Base-by-base conservation (phyloP, 2,888 invertebrate genomes). In the Drosophila infuscata region DNA sequence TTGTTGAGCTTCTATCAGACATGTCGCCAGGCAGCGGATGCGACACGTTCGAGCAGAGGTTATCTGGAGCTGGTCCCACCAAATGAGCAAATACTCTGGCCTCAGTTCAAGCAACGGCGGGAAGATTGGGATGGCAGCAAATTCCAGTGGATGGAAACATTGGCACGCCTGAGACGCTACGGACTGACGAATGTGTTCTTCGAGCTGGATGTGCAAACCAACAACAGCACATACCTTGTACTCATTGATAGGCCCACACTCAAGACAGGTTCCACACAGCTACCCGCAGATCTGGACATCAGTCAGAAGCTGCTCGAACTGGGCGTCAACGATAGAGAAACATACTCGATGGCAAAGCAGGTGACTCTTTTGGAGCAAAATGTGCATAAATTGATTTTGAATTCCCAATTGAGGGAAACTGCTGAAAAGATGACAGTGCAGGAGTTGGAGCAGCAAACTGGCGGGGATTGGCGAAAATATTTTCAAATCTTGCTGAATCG, bases 31-130 rank as follows among this genome's bases (percentile, higher is more conserved):
- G 65, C 84, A n/a, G 35, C 59, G 2, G 0, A 5, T 0, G 12
- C 17, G 7, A 70, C 64, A 1, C 76, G 82, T 12, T 49, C 61
- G 3, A 1, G 74, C 1, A 36, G 20, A 3, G 69, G 61, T 33
- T 92, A 91, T 67, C 56, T 92, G 49, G 48, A 81, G 2, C n/a
- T 76, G 3, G 79, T 91, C 4, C 81, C 82, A 0, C 92, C 92
- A 0, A 79, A 57, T 17, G 64, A 72, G 0, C 54, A 60, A 0
- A 38, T 89, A 0, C 43, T 78, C 0, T 92, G 92, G 92, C 89
- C 91, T 0, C 74, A 86, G 29, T 58, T 88, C n/a, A 29, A 46
- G 29, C 15, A 1, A 0, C 11, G 49, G 0, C 15, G 49, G 0
- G 36, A 32, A 0, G 4, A 38, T 0, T 91, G 92, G 92, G 64